phyloP scores from a whole-genome alignment of 2,113 vertebrate genomes.

The Bubo bubo region DNA sequence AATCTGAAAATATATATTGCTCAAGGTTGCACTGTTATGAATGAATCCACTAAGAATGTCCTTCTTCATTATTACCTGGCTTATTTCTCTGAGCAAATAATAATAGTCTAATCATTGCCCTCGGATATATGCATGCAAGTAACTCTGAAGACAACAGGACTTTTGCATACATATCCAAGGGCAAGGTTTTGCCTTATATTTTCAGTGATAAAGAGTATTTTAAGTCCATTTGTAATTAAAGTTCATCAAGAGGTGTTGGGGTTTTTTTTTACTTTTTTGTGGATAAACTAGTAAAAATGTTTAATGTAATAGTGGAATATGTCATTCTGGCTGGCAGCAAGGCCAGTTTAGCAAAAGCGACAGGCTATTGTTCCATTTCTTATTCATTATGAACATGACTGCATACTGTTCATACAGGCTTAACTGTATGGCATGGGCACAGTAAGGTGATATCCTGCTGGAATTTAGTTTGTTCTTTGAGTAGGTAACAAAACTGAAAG shows the following conservation, averaged over 20 bases:
- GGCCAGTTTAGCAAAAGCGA: not conserved
- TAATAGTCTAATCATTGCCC: not conserved
- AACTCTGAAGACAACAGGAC: not conserved
- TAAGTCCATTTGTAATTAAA: conserved; percentile 7
- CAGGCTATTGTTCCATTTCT: not conserved
- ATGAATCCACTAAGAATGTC: conserved; percentile 20
- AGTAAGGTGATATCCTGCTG: not conserved
- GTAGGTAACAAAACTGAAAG: not conserved
- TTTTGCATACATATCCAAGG: not conserved
- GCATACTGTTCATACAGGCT: not conserved
- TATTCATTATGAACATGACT: not conserved
- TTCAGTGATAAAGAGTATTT: not conserved
- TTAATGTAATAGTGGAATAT: not conserved
- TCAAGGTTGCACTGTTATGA: not conserved
- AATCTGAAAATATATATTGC: conserved; percentile 1
- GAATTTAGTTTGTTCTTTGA: not conserved
- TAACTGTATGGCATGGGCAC: not conserved
- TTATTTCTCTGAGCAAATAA: conserved; percentile 20
- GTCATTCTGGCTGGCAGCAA: not conserved
- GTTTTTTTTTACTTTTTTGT: not conserved
- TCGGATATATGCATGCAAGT: not conserved
- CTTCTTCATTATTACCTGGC: conserved; percentile 24
- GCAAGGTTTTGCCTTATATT: conserved; percentile 25
- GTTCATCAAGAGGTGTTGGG: not conserved
- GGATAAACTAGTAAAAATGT: not conserved